Base-by-base conservation (phyloP, 2,113 vertebrate species). In the Numida meleagris region DNA sequence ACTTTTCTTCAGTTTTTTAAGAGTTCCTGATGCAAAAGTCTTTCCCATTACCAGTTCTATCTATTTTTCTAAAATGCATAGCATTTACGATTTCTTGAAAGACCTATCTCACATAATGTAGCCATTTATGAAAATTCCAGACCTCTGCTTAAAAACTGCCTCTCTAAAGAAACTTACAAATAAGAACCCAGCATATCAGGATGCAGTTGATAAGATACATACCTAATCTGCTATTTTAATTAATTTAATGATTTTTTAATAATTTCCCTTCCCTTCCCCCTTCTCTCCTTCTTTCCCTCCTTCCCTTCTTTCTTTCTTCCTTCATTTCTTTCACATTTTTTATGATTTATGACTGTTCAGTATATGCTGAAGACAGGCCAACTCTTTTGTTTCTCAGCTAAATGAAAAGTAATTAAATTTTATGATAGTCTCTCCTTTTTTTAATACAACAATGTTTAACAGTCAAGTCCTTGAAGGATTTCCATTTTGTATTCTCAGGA, bases 331-430 rank as follows among this genome's bases (percentile, higher is more conserved):
- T 84, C 33, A 46, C 45, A 46, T 46, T n/a, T 86, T 91, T 85
- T 93, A 36, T 65, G 15, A 50, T 95, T 92, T 77, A n/a, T 16
- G 23, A 72, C 87, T 80, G 10, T 16, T 63, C 5, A 57, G 10
- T 73, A n/a, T 72, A 72, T 43, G 42, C 34, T 46, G 82, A 82
- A 36, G 20, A 58, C 4, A 82, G 33, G 46, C 9, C n/a, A 43
- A 53, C 25, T 71, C 10, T 67, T 29, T 20, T 90, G 55, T 65
- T 93, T 23, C 74, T 33, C 23, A 90, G 2, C 3, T 90, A 82
- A 94, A 90, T 70, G 8, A 86, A 91, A 88, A 88, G 34, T 43
- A 75, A 62, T 8, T 70, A 13, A 42, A 4, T 74, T 16, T 76
- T 51, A 31, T 36, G 9, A 7, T 21, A 36, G 20, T 59, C 86